phyloP scores from a whole-genome alignment of 2,888 invertebrate species.

The Stenolophus ochropezus region DNA sequence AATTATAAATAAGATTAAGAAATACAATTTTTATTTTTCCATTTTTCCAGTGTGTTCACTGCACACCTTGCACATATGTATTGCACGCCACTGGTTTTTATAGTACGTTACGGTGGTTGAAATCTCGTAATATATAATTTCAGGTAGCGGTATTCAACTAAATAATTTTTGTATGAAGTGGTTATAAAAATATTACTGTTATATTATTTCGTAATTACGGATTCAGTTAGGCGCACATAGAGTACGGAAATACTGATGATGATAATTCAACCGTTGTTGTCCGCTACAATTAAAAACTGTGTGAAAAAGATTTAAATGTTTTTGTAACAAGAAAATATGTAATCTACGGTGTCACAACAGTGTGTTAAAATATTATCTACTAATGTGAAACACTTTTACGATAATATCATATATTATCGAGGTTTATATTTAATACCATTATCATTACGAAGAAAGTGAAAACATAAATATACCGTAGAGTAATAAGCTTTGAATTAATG shows the following conservation, averaged over 20 bases:
- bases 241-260: neutral
- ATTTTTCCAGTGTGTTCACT: too few species aligned
- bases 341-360: neutral
- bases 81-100: too few species aligned
- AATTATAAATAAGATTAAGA: too few species aligned
- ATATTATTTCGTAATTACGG: constrained; percentile 5
- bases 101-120: neutral
- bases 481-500: neutral
- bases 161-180: neutral
- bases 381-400: neutral
- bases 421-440: neutral
- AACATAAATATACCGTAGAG: neutral
- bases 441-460: neutral
- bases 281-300: constrained; percentile 1
- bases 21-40: too few species aligned
- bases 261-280: constrained; percentile 26
- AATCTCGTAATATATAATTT: neutral
- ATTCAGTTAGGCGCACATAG: constrained; percentile 14
- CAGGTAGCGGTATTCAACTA: neutral
- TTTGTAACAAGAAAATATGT: neutral
- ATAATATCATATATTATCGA: neutral
- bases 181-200: constrained; percentile 33
- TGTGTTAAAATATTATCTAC: neutral
- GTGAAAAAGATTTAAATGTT: constrained; percentile 8
- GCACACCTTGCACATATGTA: too few species aligned